Evolutionary conservation across 2,888 invertebrate genomes (phyloP), one percentile per base, ranked within the genome.

Genomic region (Drosophila buzzatii): DNA sequence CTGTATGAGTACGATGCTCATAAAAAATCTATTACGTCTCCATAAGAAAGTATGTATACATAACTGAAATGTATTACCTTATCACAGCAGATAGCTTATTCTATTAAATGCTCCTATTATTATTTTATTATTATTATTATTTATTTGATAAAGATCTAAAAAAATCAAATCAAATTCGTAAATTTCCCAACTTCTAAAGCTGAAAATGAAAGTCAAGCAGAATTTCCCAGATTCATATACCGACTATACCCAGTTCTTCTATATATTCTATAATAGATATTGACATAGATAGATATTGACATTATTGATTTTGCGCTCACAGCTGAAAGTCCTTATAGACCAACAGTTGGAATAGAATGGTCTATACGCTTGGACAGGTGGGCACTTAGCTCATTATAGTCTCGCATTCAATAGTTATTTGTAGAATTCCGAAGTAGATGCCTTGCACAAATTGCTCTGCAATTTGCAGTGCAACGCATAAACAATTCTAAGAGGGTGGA

Each of bases 241-340:
- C 42, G 18, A 8, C 42, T 3, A 18, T 42, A 42, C 1, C 2
- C 42, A 6, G 18, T 3, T n/a, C 8, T 18, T 42, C 18, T 18
- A 42, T 18, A 42, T 44, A 23, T 23, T 44, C 27, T 16, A 27
- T 16, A 16, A n/a, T 4, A 27, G n/a, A 47, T 27, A 31, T 10
- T 10, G n/a, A 9, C 27, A n/a, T n/a, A n/a, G n/a, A n/a, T 4
- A 27, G n/a, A 47, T 27, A 31, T 10, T 10, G n/a, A 9, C 27
- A n/a, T 27, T 47, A 47, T 47, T 49, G 47, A 49, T 49, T 49
- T 49, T 18, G 31, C 49, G n/a, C 10, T 49, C 27, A 27, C 27
- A 12, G 9, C 31, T 10, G n/a, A 33, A 12, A 49, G 31, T 33
- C 10, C 31, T 31, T 9, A 47, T 3, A 9, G 27, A 16, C 23